Evolutionary conservation across 1,140 invertebrate species (phyloP).

Genomic region (Drosophila sp.): DNA sequence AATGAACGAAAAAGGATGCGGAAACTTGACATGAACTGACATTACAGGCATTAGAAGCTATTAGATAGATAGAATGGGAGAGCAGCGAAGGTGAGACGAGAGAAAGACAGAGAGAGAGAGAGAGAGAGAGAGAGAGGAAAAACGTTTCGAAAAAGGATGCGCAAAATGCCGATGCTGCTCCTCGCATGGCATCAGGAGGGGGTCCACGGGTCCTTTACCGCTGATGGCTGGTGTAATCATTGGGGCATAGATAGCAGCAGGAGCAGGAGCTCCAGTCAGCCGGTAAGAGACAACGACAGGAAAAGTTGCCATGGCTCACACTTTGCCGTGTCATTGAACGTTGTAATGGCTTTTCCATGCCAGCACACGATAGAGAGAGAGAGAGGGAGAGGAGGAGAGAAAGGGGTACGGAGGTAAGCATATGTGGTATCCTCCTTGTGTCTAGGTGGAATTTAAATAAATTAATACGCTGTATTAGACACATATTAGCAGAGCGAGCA

Average conservation of each 20-base stretch:
- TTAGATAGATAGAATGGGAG: constrained; percentile 38
- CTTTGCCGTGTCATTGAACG: constrained; percentile 78
- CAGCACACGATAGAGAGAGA: constrained; percentile 25
- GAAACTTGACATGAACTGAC: constrained; percentile 73
- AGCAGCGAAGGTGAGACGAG: not conserved
- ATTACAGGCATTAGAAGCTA: constrained; percentile 79
- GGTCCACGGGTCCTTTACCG: constrained; percentile 36
- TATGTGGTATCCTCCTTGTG: constrained; percentile 25
- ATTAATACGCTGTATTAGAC: constrained; percentile 77
- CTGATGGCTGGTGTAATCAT: constrained; percentile 75
- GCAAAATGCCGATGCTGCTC: constrained; percentile 28
- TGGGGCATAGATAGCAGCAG: constrained; percentile 61
- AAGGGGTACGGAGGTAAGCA: not conserved
- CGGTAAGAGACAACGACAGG: constrained; percentile 28
- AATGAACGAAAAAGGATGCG: constrained; percentile 38
- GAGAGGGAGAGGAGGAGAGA: not conserved
- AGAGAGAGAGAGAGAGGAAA: not conserved
- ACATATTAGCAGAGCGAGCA: constrained; percentile 66
- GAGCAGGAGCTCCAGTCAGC: constrained; percentile 12
- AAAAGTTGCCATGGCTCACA: constrained; percentile 61
- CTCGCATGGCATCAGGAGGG: constrained; percentile 41
- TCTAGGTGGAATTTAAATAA: constrained; percentile 72
- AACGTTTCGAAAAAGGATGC: constrained; percentile 58
- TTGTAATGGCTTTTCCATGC: constrained; percentile 64
- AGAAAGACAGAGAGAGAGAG: not conserved